Evolutionary conservation across 2,113 vertebrate species (phyloP).

Genomic region (Gambusia holbrooki): DNA sequence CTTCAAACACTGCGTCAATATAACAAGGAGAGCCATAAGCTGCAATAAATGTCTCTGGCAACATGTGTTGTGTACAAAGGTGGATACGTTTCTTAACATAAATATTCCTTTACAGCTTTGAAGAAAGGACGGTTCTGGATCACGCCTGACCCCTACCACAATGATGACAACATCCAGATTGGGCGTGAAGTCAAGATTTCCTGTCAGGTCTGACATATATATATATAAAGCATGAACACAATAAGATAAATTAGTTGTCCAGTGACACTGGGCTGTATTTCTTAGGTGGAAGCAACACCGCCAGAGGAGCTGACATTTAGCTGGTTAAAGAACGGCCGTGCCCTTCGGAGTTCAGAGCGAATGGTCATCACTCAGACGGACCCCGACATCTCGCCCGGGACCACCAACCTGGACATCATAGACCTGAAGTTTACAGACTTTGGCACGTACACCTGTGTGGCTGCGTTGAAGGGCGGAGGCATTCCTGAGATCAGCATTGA

Average conservation of each 20-base stretch:
- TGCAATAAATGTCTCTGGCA: constrained; percentile 7
- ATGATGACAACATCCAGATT: constrained; percentile 99
- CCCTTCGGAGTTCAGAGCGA: constrained; percentile 92
- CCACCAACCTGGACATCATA: constrained; percentile 98
- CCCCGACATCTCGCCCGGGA: constrained; percentile 92
- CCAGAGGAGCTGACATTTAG: constrained; percentile 94
- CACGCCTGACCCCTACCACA: constrained; percentile 98
- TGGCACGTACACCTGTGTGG: constrained; percentile 96
- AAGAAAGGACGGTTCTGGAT: constrained; percentile 99
- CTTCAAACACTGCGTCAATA: constrained; percentile 32
- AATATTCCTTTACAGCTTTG: constrained; percentile 82
- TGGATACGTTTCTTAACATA: constrained; percentile 6
- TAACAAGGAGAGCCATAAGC: constrained; percentile 29
- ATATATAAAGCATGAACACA: neutral
- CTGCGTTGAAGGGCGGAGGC: constrained; percentile 91
- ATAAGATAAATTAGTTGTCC: neutral
- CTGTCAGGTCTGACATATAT: constrained; percentile 79
- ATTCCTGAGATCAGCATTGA: constrained; percentile 99
- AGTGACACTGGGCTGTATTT: neutral
- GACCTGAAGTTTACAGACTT: constrained; percentile 99
- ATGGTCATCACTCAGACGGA: constrained; percentile 99
- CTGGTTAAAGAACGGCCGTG: constrained; percentile 97
- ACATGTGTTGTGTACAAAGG: neutral
- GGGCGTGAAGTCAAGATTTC: constrained; percentile 98
- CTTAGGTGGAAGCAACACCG: constrained; percentile 92